Evolutionary conservation across 2,113 vertebrate genomes (phyloP).

Genomic region (Gadus chalcogrammus): DNA sequence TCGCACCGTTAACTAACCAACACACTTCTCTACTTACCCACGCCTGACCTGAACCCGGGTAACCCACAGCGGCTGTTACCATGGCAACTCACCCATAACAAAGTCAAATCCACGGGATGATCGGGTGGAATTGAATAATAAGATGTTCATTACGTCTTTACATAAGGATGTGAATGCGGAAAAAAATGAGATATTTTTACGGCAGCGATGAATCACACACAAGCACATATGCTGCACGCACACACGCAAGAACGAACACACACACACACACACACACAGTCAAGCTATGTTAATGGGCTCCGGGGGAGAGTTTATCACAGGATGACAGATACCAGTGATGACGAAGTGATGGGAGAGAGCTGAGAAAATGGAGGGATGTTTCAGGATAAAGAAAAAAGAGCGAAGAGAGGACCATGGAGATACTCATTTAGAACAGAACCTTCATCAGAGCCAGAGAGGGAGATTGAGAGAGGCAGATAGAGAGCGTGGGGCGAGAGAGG

Average conservation of each 20-base stretch:
- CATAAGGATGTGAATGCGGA: too few relatives aligned
- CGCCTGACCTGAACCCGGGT: neutral
- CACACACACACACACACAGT: neutral
- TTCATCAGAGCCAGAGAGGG: conserved; percentile 13
- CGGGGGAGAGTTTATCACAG: conserved; percentile 36
- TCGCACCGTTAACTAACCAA: neutral
- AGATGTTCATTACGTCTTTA: too few relatives aligned
- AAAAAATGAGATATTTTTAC: too few relatives aligned
- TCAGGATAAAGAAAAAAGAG: conserved; percentile 5
- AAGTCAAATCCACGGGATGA: too few relatives aligned
- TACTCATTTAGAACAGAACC: conserved; percentile 18
- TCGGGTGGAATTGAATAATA: too few relatives aligned
- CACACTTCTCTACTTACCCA: neutral
- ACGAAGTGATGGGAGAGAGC: conserved; percentile 36
- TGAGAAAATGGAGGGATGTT: conserved; percentile 39
- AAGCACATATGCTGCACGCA: neutral
- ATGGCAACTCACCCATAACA: conserved; percentile 8
- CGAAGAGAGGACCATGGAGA: conserved; percentile 4
- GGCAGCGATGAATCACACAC: too few relatives aligned
- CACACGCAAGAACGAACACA: neutral
- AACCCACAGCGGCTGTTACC: conserved; percentile 3
- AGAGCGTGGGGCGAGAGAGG: neutral
- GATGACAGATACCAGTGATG: conserved; percentile 43
- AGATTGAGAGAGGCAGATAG: neutral
- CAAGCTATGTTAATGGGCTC: conserved; percentile 30